These are phyloP conservation scores for Otolemur garnettii DNA, from an alignment of 2,113 vertebrate genomes.

Conservation along the genomic window DNA sequence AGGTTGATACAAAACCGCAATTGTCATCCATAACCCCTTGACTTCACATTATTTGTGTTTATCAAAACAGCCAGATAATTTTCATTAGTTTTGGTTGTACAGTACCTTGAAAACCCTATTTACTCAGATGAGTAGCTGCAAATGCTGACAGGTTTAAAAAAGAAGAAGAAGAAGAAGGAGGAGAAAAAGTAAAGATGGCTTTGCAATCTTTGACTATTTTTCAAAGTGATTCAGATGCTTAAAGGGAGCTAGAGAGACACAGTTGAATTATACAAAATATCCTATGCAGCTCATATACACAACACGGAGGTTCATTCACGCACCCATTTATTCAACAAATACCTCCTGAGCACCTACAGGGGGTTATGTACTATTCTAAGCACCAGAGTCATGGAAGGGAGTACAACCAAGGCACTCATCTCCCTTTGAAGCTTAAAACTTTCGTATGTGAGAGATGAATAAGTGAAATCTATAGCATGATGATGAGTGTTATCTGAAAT, in stretches of 20 bases:
- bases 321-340: not conserved
- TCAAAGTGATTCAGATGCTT: conserved; percentile 39
- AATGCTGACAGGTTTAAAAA: conserved; percentile 18
- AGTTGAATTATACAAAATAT: not conserved
- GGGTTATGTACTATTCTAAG: not conserved
- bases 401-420: not conserved
- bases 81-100: conserved; percentile 69
- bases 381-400: fast-evolving
- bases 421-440: not conserved
- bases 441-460: not conserved
- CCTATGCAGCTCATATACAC: not conserved
- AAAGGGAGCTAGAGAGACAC: not conserved
- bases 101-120: conserved; percentile 60
- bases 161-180: not conserved
- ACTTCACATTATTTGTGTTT: conserved; percentile 66
- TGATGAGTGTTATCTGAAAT: not conserved
- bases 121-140: conserved; percentile 53
- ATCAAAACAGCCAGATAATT: conserved; percentile 73
- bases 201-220: conserved; percentile 55
- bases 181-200: not conserved
- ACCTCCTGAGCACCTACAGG: not conserved
- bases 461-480: not conserved
- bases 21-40: conserved; percentile 44
- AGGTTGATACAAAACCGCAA: conserved; percentile 65
- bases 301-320: not conserved